Conservation (phyloP, 2,797 vertebrate genomes). For the Pachyuromys duprasi region DNA sequence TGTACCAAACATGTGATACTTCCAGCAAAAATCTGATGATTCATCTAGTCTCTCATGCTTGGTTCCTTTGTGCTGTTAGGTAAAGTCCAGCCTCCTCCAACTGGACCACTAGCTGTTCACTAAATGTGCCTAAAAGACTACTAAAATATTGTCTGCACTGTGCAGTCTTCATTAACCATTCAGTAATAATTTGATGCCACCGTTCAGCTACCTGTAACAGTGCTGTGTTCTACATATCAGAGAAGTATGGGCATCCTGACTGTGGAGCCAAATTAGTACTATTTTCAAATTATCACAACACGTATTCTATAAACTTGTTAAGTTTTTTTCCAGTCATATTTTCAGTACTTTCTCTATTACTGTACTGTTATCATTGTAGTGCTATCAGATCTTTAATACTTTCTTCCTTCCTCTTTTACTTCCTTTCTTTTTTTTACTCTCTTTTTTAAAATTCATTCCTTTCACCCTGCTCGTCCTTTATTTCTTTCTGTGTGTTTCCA, state of each 20-base stretch:
- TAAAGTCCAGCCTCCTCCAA: neutral
- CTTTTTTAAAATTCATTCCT: neutral
- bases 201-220: neutral
- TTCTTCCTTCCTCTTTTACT: rapidly evolving
- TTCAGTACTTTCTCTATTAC: neutral
- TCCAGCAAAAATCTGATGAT: constrained; percentile 50
- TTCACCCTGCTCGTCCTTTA: neutral
- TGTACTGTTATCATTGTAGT: neutral
- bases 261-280: neutral
- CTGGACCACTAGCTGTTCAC: neutral
- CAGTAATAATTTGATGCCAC: neutral
- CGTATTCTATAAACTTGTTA: neutral
- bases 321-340: neutral
- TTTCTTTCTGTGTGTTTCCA: neutral
- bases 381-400: neutral
- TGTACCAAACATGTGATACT: constrained; percentile 43
- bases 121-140: neutral
- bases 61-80: neutral
- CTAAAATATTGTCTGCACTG: neutral
- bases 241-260: neutral
- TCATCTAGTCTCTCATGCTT: neutral
- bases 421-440: too few relatives aligned
- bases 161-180: neutral
- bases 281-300: neutral
- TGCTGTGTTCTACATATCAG: neutral